Base-by-base conservation (phyloP, 2,797 vertebrate species). In the Amblyopsis hoosieri region DNA sequence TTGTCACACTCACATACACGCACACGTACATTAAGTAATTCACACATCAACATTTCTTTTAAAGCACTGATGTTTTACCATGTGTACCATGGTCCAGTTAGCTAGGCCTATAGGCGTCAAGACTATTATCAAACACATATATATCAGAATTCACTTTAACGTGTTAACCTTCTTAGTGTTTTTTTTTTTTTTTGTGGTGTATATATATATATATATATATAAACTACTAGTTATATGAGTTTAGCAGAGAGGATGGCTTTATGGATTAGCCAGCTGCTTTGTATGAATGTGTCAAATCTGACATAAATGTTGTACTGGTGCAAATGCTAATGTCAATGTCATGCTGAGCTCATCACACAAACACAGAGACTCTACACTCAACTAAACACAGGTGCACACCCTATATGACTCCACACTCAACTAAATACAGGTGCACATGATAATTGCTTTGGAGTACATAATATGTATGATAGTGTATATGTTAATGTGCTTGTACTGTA, bases 51-150 rank as follows among this genome's bases (percentile, higher is more conserved):
- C 19, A 19, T 19, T 19, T 19, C 65, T 69, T 72, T 81, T 83
- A 69, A 71, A 66, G 63, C 57, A 73, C 81, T 76, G 74, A 77
- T 6, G 0, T 7, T 37, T 37, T 37, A 37, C 7, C 7, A 37
- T 37, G 33, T 37, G 33, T 37, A 7, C 33, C 33, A 37, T 37
- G 5, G 33, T 37, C 4, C 33, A 37, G 7, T 37, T 37, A 37
- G 33, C 5, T 37, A 37, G 33, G 33, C 33, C 33, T 37, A 37
- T 7, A 2, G 0, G 1, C 4, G 7, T 5, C 33, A 37, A 37
- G 7, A 37, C 33, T 4, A 37, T 5, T 37, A 5, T 7, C 33
- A 37, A 6, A 37, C 1, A 37, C 33, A 1, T 33, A 33, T 33
- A 33, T 6, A 37, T 37, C 33, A 37, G 7, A 2, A 37, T 37